These are phyloP conservation scores for Myrmecobius fasciatus DNA, from an alignment of 2,113 vertebrate species.

Conservation along the genomic window DNA sequence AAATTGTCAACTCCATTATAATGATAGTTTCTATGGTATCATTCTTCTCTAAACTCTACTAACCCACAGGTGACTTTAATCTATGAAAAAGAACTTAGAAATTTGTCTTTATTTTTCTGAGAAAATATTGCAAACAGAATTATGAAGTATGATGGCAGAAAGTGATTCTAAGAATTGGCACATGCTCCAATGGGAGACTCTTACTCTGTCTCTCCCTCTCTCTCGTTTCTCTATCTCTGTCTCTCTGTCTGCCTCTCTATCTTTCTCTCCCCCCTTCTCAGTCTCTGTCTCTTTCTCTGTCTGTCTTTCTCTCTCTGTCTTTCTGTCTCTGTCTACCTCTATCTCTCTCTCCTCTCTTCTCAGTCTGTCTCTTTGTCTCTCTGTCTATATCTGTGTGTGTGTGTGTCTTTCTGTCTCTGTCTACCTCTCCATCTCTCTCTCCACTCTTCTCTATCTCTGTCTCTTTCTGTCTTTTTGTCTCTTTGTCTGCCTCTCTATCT, in stretches of 20 bases:
- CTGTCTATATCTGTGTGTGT: not conserved
- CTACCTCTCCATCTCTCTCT: not conserved
- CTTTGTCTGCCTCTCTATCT: not conserved
- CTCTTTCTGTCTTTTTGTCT: not conserved
- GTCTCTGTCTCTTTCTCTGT: too few species aligned
- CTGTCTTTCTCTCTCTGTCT: too few species aligned
- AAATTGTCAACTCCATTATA: not conserved
- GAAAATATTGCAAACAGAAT: not conserved
- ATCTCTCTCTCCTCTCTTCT: accelerated
- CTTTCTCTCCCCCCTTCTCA: too few species aligned
- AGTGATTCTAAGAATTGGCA: not conserved
- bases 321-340: not conserved
- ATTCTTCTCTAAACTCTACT: not conserved
- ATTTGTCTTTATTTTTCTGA: not conserved
- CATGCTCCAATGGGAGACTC: not conserved
- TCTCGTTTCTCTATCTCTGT: not conserved
- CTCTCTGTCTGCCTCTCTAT: too few species aligned
- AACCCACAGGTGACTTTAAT: not conserved
- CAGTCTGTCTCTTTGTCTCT: accelerated
- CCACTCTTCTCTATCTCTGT: not conserved
- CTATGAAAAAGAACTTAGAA: not conserved
- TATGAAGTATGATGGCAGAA: not conserved
- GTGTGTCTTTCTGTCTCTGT: not conserved
- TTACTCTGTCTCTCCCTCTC: not conserved
- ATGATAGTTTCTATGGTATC: not conserved